Percentiles rank a stretch among this genome's conserved stretches.
Conservation (phyloP, 2,888 invertebrate genomes). For the Acrobasis repandana region DNA sequence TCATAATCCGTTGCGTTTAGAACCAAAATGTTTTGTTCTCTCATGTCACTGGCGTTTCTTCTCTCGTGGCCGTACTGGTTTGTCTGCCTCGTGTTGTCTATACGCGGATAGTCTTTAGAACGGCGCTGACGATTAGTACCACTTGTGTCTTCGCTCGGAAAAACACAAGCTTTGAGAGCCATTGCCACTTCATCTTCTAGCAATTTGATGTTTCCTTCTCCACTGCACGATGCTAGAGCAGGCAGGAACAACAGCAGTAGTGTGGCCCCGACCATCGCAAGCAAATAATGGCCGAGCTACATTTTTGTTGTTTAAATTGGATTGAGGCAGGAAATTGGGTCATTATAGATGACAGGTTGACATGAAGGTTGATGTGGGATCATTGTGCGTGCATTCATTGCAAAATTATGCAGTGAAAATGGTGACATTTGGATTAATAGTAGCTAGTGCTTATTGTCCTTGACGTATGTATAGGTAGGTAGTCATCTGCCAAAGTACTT, state of each 20-base stretch:
- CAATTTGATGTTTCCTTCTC: slow-evolving; percentile 71
- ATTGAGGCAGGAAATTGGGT: slow-evolving; percentile 52
- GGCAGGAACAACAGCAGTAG: slow-evolving; percentile 50
- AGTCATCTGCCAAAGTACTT: too few relatives aligned
- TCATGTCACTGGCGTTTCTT: slow-evolving; percentile 48
- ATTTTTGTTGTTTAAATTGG: slow-evolving; percentile 46
- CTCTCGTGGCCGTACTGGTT: slow-evolving; percentile 60
- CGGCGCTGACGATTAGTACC: slow-evolving; percentile 44
- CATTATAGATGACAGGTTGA: slow-evolving; percentile 54
- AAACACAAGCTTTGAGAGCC: slow-evolving; percentile 59
- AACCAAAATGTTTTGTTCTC: slow-evolving; percentile 49
- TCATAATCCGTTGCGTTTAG: slow-evolving; percentile 58
- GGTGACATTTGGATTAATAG: background rate
- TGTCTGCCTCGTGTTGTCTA: slow-evolving; percentile 44
- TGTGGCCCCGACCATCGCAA: slow-evolving; percentile 48
- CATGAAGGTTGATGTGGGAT: slow-evolving; percentile 33
- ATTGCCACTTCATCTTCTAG: slow-evolving; percentile 65
- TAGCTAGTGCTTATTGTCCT: background rate
- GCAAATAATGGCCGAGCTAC: slow-evolving; percentile 29
- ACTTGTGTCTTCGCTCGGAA: slow-evolving; percentile 32
- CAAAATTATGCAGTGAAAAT: slow-evolving; percentile 18
- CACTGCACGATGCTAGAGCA: slow-evolving; percentile 47
- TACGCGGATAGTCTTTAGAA: slow-evolving; percentile 45
- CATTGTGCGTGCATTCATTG: slow-evolving; percentile 24
- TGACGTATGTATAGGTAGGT: background rate